phyloP scores from a whole-genome alignment of 2,113 vertebrate genomes.

The Emydura subglobosa region DNA sequence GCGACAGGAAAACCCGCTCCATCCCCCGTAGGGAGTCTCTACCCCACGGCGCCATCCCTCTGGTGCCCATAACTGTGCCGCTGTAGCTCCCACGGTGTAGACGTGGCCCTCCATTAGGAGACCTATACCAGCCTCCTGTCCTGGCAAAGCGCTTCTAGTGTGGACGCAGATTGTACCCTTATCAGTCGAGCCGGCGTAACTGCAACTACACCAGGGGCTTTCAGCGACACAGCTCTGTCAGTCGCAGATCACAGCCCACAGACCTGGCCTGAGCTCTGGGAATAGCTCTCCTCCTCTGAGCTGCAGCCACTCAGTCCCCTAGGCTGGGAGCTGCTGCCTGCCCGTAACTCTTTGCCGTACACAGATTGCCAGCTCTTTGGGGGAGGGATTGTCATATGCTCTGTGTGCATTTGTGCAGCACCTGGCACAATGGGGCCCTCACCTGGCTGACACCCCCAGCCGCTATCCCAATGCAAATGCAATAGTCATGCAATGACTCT shows the following conservation, averaged over 20 bases:
- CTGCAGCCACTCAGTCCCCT: neutral
- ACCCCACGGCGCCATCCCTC: too few species aligned
- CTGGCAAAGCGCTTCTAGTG: too few species aligned
- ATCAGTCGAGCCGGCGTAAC: neutral
- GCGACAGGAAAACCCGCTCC: neutral
- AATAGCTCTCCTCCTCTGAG: neutral
- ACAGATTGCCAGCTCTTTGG: neutral
- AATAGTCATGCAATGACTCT: too few species aligned
- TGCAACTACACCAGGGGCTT: too few species aligned
- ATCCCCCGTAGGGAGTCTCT: neutral
- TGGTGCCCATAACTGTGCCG: too few species aligned
- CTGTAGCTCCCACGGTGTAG: neutral
- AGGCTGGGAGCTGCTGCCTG: neutral
- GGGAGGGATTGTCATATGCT: neutral
- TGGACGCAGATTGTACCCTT: neutral
- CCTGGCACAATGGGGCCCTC: neutral
- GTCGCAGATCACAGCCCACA: neutral
- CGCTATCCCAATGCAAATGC: neutral
- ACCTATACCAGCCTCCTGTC: neutral
- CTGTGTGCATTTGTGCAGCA: neutral
- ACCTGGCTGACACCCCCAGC: neutral
- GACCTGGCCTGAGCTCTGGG: too few species aligned
- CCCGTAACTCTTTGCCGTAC: neutral
- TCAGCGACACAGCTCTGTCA: too few species aligned
- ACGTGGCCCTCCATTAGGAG: too few species aligned